A percentile compares a stretch with the other conserved stretches of the same genome.
phyloP scores from a whole-genome alignment of 1,140 invertebrate species.

The Drosophila sucinea region DNA sequence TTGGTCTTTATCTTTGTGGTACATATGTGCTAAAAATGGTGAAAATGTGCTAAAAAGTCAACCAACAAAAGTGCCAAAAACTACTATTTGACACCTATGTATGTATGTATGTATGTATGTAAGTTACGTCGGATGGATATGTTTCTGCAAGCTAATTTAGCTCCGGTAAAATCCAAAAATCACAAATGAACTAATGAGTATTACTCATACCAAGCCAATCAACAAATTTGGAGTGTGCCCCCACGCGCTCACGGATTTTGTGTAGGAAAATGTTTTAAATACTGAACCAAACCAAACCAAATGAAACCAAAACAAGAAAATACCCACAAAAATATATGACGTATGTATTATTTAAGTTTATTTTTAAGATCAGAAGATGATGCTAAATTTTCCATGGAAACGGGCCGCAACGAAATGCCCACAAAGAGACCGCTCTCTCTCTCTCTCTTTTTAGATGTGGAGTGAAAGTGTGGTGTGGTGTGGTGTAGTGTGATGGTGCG shows the following conservation, averaged over 20 bases:
- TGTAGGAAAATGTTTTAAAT: not conserved
- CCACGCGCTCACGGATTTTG: not conserved
- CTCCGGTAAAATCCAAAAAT: not conserved
- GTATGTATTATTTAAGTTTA: slow-evolving; percentile 20
- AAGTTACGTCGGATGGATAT: too few relatives aligned
- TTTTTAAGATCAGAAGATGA: slow-evolving; percentile 26
- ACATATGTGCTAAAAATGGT: slow-evolving; percentile 39
- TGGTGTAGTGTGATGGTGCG: not conserved
- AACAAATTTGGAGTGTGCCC: not conserved
- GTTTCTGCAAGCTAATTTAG: too few relatives aligned
- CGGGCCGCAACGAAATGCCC: slow-evolving; percentile 1
- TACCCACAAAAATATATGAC: slow-evolving; percentile 21
- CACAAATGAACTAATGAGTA: not conserved
- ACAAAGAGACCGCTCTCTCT: slow-evolving; percentile 5
- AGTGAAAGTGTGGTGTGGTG: slow-evolving; percentile 12
- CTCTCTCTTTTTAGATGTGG: not conserved
- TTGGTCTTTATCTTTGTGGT: slow-evolving; percentile 25
- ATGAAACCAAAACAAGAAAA: too few relatives aligned
- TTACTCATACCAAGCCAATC: not conserved
- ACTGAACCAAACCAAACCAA: slow-evolving; percentile 13
- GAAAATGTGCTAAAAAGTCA: slow-evolving; percentile 43
- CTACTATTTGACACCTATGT: slow-evolving; percentile 26
- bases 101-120: slow-evolving; percentile 11
- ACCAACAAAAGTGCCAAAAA: slow-evolving; percentile 30
- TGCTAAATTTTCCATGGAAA: slow-evolving; percentile 24